Base-by-base conservation (phyloP, 2,797 vertebrate genomes). In the Falco naumanni region DNA sequence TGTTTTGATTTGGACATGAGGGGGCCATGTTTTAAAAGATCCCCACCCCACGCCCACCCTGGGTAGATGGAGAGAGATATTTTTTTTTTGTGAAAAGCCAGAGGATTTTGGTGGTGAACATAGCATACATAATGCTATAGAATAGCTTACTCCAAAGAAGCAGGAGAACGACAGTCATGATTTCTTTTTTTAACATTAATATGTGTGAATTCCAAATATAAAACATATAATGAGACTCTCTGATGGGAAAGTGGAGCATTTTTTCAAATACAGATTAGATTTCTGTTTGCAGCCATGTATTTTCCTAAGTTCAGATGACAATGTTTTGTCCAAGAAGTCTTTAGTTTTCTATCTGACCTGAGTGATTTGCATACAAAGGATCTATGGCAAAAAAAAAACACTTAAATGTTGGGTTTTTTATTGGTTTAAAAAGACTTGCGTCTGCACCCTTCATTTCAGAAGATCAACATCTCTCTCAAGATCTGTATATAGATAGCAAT, bases 401-500 rank as follows among this genome's bases (percentile, higher is more conserved):
- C 84, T 94, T 92, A 92, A 93, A 80, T 85, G 94, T 82, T 92
- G 80, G 92, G 90, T 61, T 82, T 96, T 96, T 96, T 97, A 93
- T 93, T 92, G 97, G 97, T 98, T 97, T 96, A 96, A 97, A 97
- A 97, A 97, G 96, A 95, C 97, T 97, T 97, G 95, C 34, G 48
- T 97, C 98, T 97, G 97, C 97, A 97, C 81, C 93, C 94, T 97
- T 96, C 91, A n/a, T 97, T 96, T 95, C 94, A 91, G 87, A 78
- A 96, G 96, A 94, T 97, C 93, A 92, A 81, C 92, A 91, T 96
- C 95, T 94, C 93, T 82, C 83, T 87, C 82, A 43, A 97, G 96
- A 95, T 97, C 93, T 95, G 88, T 92, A 50, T 87, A 65, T 54
- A 96, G 97, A 96, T 96, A 93, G 95, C 97, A 97, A 97, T 98